These are phyloP conservation scores for Alligator mississippiensis DNA, from an alignment of 2,113 vertebrate species.

Conservation along the genomic window DNA sequence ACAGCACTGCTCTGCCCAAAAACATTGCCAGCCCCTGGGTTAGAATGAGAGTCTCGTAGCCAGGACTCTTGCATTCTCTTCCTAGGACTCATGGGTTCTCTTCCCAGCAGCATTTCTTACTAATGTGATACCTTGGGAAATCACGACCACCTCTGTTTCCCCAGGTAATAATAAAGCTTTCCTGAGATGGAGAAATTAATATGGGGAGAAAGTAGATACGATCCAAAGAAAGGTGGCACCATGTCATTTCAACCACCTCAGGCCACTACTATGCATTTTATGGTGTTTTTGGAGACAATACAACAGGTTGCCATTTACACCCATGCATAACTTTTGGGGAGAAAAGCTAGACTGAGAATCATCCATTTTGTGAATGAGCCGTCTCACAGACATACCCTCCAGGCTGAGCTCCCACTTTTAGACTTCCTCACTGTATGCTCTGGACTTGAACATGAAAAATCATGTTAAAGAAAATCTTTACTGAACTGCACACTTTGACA, in stretches of 20 bases:
- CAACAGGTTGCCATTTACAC: not conserved
- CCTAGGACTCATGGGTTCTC: fast-evolving
- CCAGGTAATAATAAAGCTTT: not conserved
- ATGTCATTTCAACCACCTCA: not conserved
- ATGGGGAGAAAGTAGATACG: not conserved
- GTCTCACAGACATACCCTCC: not conserved
- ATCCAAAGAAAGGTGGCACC: not conserved
- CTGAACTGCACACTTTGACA: conserved; percentile 23
- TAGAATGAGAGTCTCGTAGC: not conserved
- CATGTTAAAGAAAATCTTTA: conserved; percentile 23
- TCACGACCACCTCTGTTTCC: not conserved
- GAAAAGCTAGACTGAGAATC: not conserved
- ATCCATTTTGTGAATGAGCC: conserved; percentile 53
- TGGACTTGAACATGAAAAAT: conserved; percentile 20
- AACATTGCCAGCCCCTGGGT: too few species aligned
- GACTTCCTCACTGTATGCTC: conserved; percentile 56
- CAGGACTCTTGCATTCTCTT: not conserved
- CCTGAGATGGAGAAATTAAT: not conserved
- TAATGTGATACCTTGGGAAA: not conserved
- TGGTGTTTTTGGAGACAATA: not conserved
- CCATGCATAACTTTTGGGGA: conserved; percentile 17
- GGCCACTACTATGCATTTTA: not conserved
- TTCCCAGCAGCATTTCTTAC: not conserved
- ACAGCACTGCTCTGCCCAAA: too few species aligned
- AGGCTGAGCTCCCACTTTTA: not conserved